phyloP scores from a whole-genome alignment of 1,140 invertebrate species.

The Oppia nitens region DNA sequence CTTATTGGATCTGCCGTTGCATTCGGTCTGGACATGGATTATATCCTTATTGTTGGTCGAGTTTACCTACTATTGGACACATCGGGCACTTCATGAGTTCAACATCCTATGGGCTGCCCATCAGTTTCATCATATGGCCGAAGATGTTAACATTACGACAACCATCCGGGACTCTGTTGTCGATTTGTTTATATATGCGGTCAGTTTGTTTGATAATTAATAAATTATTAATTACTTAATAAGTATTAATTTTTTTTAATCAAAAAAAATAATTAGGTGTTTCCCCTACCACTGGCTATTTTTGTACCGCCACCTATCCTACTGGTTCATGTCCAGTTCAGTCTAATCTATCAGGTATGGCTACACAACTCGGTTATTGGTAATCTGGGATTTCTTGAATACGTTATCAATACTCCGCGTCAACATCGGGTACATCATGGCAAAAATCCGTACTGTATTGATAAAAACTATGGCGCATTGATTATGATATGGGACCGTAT shows the following conservation, averaged over 20 bases:
- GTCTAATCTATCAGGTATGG: conserved; percentile 77
- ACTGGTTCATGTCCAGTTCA: conserved; percentile 65
- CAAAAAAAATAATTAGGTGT: too few species aligned
- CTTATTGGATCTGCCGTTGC: conserved; percentile 52
- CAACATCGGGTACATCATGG: conserved; percentile 80
- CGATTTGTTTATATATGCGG: conserved; percentile 31
- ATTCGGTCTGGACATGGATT: conserved; percentile 57
- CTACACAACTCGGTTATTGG: conserved; percentile 66
- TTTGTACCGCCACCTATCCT: conserved; percentile 63
- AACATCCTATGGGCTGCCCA: conserved; percentile 85
- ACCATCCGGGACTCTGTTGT: conserved; percentile 63
- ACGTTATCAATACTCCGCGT: conserved; percentile 66
- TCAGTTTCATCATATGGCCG: conserved; percentile 87
- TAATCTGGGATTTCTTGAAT: conserved; percentile 59
- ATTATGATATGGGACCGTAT: conserved; percentile 42
- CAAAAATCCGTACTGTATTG: conserved; percentile 45
- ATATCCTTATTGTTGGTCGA: conserved; percentile 56
- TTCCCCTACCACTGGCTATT: conserved; percentile 66
- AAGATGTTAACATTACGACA: conserved; percentile 68
- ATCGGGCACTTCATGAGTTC: conserved; percentile 57
- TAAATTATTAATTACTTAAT: background rate
- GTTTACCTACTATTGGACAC: conserved; percentile 80
- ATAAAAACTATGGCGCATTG: conserved; percentile 43
- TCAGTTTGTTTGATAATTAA: background rate
- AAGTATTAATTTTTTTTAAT: too few species aligned